Evolutionary conservation across 2,113 vertebrate species (phyloP).

Genomic region (Dicaeum eximium): DNA sequence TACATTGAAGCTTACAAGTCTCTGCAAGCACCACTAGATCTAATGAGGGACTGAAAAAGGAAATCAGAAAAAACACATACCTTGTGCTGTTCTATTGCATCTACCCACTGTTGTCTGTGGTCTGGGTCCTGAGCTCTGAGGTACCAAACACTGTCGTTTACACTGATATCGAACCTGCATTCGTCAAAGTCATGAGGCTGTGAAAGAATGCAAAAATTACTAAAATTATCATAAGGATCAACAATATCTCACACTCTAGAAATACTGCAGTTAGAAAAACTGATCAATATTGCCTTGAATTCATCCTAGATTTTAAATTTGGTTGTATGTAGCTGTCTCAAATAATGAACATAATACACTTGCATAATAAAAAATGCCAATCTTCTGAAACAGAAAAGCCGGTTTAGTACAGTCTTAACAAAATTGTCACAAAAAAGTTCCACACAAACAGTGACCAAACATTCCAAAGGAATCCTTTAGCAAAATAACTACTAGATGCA

Average conservation of each 20-base stretch:
- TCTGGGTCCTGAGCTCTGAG: slow-evolving; percentile 90
- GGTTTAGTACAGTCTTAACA: neutral
- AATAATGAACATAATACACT: neutral
- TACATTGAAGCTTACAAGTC: neutral
- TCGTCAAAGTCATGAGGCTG: slow-evolving; percentile 97
- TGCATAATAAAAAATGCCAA: neutral
- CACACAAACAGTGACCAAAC: neutral
- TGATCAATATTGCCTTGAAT: neutral
- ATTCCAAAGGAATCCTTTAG: neutral
- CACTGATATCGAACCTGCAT: slow-evolving; percentile 94
- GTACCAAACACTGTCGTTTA: slow-evolving; percentile 96
- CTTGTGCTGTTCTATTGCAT: slow-evolving; percentile 93
- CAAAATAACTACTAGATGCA: neutral
- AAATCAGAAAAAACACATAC: slow-evolving; percentile 62
- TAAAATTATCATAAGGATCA: neutral
- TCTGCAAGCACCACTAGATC: neutral
- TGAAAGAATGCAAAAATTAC: slow-evolving; percentile 10
- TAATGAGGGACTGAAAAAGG: neutral
- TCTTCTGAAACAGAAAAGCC: neutral
- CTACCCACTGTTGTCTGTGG: slow-evolving; percentile 90
- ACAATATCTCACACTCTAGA: neutral
- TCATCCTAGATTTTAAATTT: neutral
- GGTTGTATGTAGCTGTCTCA: neutral
- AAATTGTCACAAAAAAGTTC: neutral
- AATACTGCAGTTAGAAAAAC: neutral